Evolutionary conservation across 2,797 vertebrate genomes (phyloP).

Genomic region (Lateolabrax maculatus): DNA sequence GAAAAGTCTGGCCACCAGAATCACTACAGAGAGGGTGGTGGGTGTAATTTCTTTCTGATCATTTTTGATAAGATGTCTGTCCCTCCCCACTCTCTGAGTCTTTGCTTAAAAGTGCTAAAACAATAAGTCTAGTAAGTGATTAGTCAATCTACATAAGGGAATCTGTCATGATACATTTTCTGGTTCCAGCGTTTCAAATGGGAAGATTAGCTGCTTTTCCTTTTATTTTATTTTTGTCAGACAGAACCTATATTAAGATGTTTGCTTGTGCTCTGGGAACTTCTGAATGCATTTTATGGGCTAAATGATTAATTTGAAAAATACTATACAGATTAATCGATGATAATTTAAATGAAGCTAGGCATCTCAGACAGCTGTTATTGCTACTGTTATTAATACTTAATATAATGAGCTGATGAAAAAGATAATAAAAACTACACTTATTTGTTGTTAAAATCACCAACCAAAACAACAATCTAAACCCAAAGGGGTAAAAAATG

Average conservation of each 20-base stretch:
- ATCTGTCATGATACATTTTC: background rate
- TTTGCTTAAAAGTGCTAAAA: too few species aligned
- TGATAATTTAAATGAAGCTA: background rate
- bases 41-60: background rate
- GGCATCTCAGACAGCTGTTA: background rate
- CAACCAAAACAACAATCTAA: conserved; percentile 16
- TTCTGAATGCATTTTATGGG: background rate
- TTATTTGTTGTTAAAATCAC: conserved; percentile 37
- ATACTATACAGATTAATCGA: background rate
- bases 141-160: background rate
- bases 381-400: background rate
- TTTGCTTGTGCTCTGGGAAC: background rate
- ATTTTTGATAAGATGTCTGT: background rate
- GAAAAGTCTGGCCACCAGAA: background rate
- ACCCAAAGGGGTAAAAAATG: conserved; percentile 22
- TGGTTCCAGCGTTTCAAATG: background rate
- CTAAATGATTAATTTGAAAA: background rate
- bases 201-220: background rate
- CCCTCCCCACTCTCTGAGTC: background rate
- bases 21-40: background rate
- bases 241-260: background rate
- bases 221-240: background rate
- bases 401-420: conserved; percentile 12
- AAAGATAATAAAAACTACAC: background rate
- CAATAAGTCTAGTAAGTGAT: too few species aligned